Evolutionary conservation across 2,797 vertebrate species (phyloP).

Genomic region (Oreonectes daqikongensis): DNA sequence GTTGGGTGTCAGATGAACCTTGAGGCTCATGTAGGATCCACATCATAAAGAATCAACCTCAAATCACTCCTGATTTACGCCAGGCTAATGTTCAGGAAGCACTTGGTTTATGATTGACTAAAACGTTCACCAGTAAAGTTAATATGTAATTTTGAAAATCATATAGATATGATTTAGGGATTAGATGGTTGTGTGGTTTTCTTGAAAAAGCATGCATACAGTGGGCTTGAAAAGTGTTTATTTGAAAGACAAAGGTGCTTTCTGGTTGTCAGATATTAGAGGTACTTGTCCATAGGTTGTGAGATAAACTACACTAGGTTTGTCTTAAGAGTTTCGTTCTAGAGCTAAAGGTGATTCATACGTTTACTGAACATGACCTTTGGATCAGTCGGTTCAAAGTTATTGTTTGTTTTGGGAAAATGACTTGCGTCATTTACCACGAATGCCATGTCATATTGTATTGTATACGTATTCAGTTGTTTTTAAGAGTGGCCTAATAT

Average conservation of each 20-base stretch:
- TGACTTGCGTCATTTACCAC: neutral
- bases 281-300: neutral
- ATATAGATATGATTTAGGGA: neutral
- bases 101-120: slow-evolving; percentile 9
- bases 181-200: neutral
- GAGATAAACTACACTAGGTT: neutral
- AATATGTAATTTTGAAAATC: neutral
- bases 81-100: slow-evolving; percentile 23
- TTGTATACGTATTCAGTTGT: neutral
- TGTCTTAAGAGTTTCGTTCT: neutral
- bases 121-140: neutral
- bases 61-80: slow-evolving; percentile 4
- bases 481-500: neutral
- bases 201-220: neutral
- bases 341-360: neutral
- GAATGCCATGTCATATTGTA: neutral
- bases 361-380: neutral
- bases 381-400: neutral
- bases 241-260: neutral
- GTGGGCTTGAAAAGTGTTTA: neutral
- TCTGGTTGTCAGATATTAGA: neutral
- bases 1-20: slow-evolving; percentile 43
- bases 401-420: neutral
- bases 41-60: slow-evolving; percentile 24
- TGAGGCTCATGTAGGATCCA: slow-evolving; percentile 10